A percentile compares a stretch with the other conserved stretches of the same genome.
phyloP scores from a whole-genome alignment of 2,888 invertebrate genomes.

The Leptinotarsa peninsularis region DNA sequence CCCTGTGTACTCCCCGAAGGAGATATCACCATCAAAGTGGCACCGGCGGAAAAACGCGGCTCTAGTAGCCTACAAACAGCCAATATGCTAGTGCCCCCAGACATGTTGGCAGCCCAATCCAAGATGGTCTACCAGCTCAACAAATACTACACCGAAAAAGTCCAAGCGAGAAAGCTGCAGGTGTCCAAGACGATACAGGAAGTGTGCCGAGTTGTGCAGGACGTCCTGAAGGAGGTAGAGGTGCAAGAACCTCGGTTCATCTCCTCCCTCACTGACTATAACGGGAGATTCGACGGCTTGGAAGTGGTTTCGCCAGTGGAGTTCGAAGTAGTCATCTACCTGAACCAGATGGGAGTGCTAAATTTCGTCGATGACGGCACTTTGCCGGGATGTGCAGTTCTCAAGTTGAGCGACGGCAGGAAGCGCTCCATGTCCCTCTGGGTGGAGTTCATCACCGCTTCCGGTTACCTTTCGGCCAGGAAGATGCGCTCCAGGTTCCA shows the following conservation, averaged over 20 bases:
- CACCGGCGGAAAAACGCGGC: constrained; percentile 57
- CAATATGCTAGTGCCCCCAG: constrained; percentile 90
- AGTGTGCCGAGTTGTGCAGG: constrained; percentile 84
- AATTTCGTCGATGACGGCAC: constrained; percentile 90
- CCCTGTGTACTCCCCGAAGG: constrained; percentile 40
- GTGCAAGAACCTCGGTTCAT: constrained; percentile 87
- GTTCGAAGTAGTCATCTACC: constrained; percentile 85
- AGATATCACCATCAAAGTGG: constrained; percentile 52
- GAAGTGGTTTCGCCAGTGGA: constrained; percentile 83
- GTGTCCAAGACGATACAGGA: constrained; percentile 80
- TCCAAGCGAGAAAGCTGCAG: constrained; percentile 77
- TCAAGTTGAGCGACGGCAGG: constrained; percentile 86
- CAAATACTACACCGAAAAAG: constrained; percentile 83
- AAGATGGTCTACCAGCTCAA: constrained; percentile 93
- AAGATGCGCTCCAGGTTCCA: constrained; percentile 89
- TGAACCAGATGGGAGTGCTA: constrained; percentile 90
- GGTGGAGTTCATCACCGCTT: constrained; percentile 93
- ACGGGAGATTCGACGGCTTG: constrained; percentile 82
- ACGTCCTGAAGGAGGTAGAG: constrained; percentile 86
- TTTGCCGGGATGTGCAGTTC: constrained; percentile 84
- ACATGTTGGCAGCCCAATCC: constrained; percentile 94
- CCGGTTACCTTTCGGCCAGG: constrained; percentile 84
- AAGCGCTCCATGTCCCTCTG: constrained; percentile 90
- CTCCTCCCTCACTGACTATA: constrained; percentile 80
- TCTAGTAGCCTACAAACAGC: constrained; percentile 57